Base-by-base conservation (phyloP, 1,140 invertebrate genomes). In the Drosophila varians region DNA sequence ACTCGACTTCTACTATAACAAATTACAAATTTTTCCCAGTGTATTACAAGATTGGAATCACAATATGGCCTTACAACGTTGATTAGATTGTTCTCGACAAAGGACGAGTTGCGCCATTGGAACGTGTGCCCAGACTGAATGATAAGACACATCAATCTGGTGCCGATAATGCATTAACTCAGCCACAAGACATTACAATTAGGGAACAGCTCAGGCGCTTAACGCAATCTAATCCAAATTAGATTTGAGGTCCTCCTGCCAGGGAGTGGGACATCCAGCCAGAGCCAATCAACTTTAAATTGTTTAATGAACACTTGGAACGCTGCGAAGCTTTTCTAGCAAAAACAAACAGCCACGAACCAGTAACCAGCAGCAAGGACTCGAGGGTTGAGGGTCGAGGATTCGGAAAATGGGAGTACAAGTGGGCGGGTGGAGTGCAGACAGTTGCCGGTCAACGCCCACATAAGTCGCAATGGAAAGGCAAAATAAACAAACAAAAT, bases 261-360 rank as follows among this genome's bases (percentile, higher is more conserved):
- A n/a, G n/a, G n/a, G n/a, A 8, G 21, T 21, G 21, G 4, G 21
- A 21, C 4, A 19, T 11, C 38, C 28, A 9, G 56, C n/a, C 46
- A 16, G 38, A n/a, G 46, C 60, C 62, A 66, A 66, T 66, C 56
- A 79, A 76, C 61, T 84, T 84, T 84, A 75, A 79, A 84, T 65
- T 86, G 80, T 78, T 86, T 69, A 86, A 79, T 86, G 61, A 84
- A 86, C 79, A 84, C 79, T 79, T 84, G 51, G 74, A 86, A 45
- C 53, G 58, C 56, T 72, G 43, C 47, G 70, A 76, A 68, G 68
- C 52, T 74, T 21, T 25, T 53, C 28, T 43, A 36, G 36, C 51
- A 57, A 16, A 23, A 48, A 55, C 40, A 62, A 53, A 12, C 52
- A 62, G 28, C 28, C 28, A 11, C 8, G 28, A 7, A 8, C 26